phyloP scores from a whole-genome alignment of 1,140 invertebrate species.

The Drosophila kepulauana region DNA sequence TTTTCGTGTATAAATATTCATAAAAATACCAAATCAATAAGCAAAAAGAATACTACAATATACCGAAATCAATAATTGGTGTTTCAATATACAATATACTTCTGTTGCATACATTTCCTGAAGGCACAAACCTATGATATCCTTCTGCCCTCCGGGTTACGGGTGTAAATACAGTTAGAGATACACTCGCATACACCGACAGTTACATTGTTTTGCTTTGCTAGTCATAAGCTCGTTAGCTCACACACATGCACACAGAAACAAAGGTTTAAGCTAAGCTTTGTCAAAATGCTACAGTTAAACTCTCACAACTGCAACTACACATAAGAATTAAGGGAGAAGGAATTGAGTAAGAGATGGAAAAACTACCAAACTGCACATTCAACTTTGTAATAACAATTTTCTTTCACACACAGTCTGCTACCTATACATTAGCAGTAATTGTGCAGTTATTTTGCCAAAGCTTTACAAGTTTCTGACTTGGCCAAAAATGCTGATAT shows the following conservation, averaged over 20 bases:
- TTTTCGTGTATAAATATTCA: too few species aligned
- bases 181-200: neutral
- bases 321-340: conserved; percentile 12
- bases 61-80: too few species aligned
- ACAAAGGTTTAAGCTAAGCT: conserved; percentile 51
- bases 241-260: conserved; percentile 14
- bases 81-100: too few species aligned
- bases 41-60: too few species aligned
- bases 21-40: too few species aligned
- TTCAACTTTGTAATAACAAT: conserved; percentile 70
- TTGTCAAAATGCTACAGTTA: conserved; percentile 64
- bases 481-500: conserved; percentile 14
- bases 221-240: conserved; percentile 66
- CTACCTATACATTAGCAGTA: conserved; percentile 16
- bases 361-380: conserved; percentile 63
- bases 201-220: conserved; percentile 8
- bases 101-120: too few species aligned
- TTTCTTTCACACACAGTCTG: conserved; percentile 12
- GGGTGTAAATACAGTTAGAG: neutral
- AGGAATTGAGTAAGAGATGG: conserved; percentile 11
- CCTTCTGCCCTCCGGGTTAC: neutral
- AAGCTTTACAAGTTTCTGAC: conserved; percentile 36
- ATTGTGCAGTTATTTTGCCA: conserved; percentile 36
- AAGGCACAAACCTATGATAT: too few species aligned
- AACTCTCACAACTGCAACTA: conserved; percentile 47